These are phyloP conservation scores for Ophiothrix spiculata DNA, from an alignment of 35 echinoderm and acorn worm species.

Conservation along the genomic window DNA sequence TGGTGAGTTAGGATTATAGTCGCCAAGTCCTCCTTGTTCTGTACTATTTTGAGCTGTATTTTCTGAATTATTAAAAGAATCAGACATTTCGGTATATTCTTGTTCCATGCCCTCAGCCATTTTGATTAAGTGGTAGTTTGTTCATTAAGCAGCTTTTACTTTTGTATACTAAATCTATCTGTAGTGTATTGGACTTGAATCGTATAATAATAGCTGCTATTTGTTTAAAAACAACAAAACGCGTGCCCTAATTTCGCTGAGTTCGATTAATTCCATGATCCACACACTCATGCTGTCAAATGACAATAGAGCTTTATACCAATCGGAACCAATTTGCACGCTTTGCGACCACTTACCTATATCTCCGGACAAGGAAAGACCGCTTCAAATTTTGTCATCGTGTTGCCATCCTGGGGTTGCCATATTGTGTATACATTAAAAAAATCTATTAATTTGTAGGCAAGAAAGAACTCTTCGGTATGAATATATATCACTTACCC, in stretches of 20 bases:
- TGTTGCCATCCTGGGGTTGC: too few relatives aligned
- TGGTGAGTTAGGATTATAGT: background rate
- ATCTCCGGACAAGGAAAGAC: too few relatives aligned
- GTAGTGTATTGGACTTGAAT: background rate
- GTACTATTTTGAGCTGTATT: background rate
- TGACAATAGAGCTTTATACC: too few relatives aligned
- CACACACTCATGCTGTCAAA: too few relatives aligned
- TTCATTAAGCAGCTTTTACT: background rate
- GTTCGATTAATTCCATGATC: too few relatives aligned
- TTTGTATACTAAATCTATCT: background rate
- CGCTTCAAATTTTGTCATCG: too few relatives aligned
- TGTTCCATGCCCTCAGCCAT: background rate
- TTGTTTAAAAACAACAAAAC: background rate
- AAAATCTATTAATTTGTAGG: too few relatives aligned
- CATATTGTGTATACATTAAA: too few relatives aligned
- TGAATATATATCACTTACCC: too few relatives aligned
- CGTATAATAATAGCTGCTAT: background rate
- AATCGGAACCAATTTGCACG: too few relatives aligned
- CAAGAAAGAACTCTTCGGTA: too few relatives aligned
- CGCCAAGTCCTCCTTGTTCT: background rate
- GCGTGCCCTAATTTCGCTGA: background rate
- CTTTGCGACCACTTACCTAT: too few relatives aligned
- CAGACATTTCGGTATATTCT: background rate
- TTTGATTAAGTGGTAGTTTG: background rate
- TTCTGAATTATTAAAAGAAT: background rate